Conservation (phyloP, 2,888 invertebrate genomes). For the Camptogramma bilineatum region DNA sequence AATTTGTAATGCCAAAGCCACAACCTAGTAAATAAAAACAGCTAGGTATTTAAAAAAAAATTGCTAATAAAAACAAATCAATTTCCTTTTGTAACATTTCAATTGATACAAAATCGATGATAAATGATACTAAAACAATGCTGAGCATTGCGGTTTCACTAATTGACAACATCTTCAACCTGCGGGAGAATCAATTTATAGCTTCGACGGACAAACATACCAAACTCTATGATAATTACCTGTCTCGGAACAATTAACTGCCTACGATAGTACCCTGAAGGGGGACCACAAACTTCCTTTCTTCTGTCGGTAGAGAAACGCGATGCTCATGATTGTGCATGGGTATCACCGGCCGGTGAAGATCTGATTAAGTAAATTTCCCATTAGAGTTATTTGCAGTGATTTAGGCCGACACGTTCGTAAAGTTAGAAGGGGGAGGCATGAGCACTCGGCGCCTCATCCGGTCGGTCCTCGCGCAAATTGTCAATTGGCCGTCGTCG, state of each 20-base stretch:
- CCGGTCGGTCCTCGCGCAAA: conserved; percentile 78
- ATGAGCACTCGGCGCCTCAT: conserved; percentile 76
- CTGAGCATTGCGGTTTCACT: not conserved
- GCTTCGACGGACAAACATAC: conserved; percentile 6
- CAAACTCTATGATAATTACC: conserved; percentile 6
- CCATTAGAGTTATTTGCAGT: conserved; percentile 55
- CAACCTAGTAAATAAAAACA: not conserved
- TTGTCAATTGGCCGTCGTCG: conserved; percentile 77
- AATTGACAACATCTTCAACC: conserved; percentile 3
- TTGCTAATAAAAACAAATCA: too few relatives aligned
- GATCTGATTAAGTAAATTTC: conserved; percentile 56
- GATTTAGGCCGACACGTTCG: conserved; percentile 62
- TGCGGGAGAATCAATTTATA: conserved; percentile 5
- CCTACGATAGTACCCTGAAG: not conserved
- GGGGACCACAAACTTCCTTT: not conserved
- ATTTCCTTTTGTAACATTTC: not conserved
- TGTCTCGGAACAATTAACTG: conserved; percentile 6
- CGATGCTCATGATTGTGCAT: not conserved
- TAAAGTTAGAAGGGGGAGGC: conserved; percentile 78
- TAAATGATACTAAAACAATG: not conserved
- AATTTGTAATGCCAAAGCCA: not conserved
- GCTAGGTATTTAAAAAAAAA: too few relatives aligned
- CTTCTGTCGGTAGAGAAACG: not conserved
- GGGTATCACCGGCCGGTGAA: not conserved
- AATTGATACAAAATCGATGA: not conserved